These are phyloP conservation scores for Chionomys nivalis DNA, from an alignment of 2,113 vertebrate species.

Conservation along the genomic window DNA sequence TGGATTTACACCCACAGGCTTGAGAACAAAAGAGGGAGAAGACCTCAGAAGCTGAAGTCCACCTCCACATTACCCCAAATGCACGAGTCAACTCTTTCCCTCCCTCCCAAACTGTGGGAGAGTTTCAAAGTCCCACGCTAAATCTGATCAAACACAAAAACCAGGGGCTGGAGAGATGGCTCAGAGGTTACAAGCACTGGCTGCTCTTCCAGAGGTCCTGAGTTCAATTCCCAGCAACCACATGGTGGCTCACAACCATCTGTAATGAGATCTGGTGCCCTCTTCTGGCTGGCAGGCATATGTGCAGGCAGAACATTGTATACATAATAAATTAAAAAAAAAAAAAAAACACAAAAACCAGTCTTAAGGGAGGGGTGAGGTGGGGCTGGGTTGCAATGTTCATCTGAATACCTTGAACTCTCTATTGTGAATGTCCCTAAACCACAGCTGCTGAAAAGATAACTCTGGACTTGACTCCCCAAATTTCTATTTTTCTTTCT, in stretches of 20 bases:
- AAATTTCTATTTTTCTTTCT: neutral
- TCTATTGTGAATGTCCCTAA: neutral
- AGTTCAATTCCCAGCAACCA: too few species aligned
- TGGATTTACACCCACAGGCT: constrained; percentile 14
- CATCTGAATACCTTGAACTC: neutral
- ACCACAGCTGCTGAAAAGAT: neutral
- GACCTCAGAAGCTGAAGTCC: neutral
- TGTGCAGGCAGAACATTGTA: too few species aligned
- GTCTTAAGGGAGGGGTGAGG: neutral
- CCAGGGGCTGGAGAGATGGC: too few species aligned
- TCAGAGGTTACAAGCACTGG: too few species aligned
- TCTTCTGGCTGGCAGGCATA: too few species aligned
- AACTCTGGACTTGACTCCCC: neutral
- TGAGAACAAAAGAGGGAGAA: constrained; percentile 23
- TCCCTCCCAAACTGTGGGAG: neutral
- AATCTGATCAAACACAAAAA: neutral
- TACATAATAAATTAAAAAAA: too few species aligned
- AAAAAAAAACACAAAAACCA: neutral
- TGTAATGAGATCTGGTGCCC: too few species aligned
- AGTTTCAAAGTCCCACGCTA: neutral
- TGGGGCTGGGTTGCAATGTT: neutral
- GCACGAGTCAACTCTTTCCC: neutral
- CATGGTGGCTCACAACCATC: too few species aligned
- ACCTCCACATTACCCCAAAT: neutral
- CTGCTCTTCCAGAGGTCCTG: too few species aligned